Evolutionary conservation across 2,113 vertebrate species (phyloP).

Genomic region (Seriola dumerili): DNA sequence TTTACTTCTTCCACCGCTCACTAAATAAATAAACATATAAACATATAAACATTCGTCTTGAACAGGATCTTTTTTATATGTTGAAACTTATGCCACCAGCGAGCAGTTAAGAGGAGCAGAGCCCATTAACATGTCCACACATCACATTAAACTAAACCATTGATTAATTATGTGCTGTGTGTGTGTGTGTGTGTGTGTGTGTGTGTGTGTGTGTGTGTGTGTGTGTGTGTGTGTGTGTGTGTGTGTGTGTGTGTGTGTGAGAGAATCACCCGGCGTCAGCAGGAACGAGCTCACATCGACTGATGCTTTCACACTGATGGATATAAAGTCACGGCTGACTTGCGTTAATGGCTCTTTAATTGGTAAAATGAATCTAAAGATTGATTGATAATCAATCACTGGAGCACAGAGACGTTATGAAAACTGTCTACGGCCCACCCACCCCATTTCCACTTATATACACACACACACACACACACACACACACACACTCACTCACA

Average conservation of each 20-base stretch:
- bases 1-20: no score
- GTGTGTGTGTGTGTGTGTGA: no score
- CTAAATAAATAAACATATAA: no score
- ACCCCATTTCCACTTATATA: background rate
- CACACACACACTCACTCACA: conserved; percentile 6
- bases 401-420: conserved; percentile 44
- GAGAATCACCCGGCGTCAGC: conserved; percentile 14
- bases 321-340: conserved; percentile 39
- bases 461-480: conserved; percentile 20
- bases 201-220: no score
- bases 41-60: no score
- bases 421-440: conserved; percentile 13
- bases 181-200: no score
- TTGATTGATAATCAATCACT: conserved; percentile 52
- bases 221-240: no score
- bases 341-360: conserved; percentile 40
- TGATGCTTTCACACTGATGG: conserved; percentile 1
- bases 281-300: conserved; percentile 12
- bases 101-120: background rate
- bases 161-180: conserved; percentile 16
- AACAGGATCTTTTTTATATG: background rate
- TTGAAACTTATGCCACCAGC: background rate
- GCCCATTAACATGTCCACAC: conserved; percentile 26
- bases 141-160: background rate
- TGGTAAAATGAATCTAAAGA: conserved; percentile 53